phyloP scores from a whole-genome alignment of 2,888 invertebrate genomes.

The Papilio protenor region DNA sequence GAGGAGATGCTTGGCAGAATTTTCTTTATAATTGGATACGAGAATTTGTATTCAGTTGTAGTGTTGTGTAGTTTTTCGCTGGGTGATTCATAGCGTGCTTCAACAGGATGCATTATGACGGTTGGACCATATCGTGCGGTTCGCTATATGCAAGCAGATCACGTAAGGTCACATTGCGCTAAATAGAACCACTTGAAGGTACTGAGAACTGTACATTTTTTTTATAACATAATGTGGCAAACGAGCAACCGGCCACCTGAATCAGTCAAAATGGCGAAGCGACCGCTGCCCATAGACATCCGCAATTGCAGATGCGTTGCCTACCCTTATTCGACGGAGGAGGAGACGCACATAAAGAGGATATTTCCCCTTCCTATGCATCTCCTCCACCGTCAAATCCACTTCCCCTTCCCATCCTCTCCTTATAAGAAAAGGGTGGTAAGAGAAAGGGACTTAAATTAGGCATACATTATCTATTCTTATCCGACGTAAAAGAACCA shows the following conservation, averaged over 20 bases:
- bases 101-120: slow-evolving; percentile 39
- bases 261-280: too few species aligned
- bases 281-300: too few species aligned
- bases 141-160: slow-evolving; percentile 44
- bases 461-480: not conserved
- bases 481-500: not conserved
- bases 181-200: slow-evolving; percentile 45
- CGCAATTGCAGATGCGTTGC: too few species aligned
- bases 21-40: slow-evolving; percentile 34
- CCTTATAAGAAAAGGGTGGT: too few species aligned
- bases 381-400: too few species aligned
- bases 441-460: too few species aligned
- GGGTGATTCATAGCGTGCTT: slow-evolving; percentile 34
- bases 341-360: too few species aligned
- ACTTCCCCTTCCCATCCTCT: too few species aligned
- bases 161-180: slow-evolving; percentile 52
- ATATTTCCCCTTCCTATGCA: too few species aligned
- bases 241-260: too few species aligned
- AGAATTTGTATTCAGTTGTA: slow-evolving; percentile 34
- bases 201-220: slow-evolving; percentile 45
- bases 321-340: too few species aligned
- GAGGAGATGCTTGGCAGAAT: slow-evolving; percentile 5
- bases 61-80: slow-evolving; percentile 16
- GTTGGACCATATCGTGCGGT: slow-evolving; percentile 22
- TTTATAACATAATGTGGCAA: too few species aligned